These are phyloP conservation scores for Oscheius sp. DNA, from an alignment of 2,888 invertebrate species.

Conservation along the genomic window DNA sequence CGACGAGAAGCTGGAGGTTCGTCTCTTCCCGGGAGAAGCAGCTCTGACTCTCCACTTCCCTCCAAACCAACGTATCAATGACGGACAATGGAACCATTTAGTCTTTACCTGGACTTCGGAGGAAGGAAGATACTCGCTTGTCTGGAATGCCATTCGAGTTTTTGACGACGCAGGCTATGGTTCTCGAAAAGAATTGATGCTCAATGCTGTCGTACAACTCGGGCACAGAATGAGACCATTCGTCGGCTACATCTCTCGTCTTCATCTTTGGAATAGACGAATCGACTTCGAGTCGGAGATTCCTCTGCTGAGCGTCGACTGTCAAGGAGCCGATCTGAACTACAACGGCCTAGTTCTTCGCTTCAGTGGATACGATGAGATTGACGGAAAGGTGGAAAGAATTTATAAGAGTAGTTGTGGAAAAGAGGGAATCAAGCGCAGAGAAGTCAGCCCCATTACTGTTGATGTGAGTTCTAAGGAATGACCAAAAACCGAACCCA, in stretches of 20 bases:
- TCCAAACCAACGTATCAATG: slow-evolving; percentile 80
- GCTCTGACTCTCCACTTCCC: slow-evolving; percentile 58
- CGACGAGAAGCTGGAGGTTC: slow-evolving; percentile 35
- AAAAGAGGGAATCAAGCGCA: slow-evolving; percentile 77
- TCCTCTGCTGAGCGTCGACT: slow-evolving; percentile 67
- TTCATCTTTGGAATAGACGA: slow-evolving; percentile 92
- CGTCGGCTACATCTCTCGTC: slow-evolving; percentile 87
- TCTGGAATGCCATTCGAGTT: slow-evolving; percentile 94
- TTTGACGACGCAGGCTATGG: slow-evolving; percentile 91
- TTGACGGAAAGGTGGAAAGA: slow-evolving; percentile 72
- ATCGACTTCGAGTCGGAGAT: slow-evolving; percentile 82
- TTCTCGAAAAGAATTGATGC: slow-evolving; percentile 84
- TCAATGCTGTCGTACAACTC: slow-evolving; percentile 80
- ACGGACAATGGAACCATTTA: slow-evolving; percentile 88
- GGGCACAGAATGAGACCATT: slow-evolving; percentile 46
- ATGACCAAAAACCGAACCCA: background rate
- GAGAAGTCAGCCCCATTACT: slow-evolving; percentile 21
- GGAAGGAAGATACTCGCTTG: slow-evolving; percentile 86
- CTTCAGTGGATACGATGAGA: slow-evolving; percentile 87
- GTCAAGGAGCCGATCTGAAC: slow-evolving; percentile 78
- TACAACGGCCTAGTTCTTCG: slow-evolving; percentile 87
- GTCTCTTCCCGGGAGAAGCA: slow-evolving; percentile 38
- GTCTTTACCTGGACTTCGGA: slow-evolving; percentile 91
- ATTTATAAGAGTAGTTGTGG: slow-evolving; percentile 86
- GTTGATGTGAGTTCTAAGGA: slow-evolving; percentile 23